These are phyloP conservation scores for Psilopsiagon aymara DNA, from an alignment of 2,113 vertebrate genomes.

Conservation along the genomic window DNA sequence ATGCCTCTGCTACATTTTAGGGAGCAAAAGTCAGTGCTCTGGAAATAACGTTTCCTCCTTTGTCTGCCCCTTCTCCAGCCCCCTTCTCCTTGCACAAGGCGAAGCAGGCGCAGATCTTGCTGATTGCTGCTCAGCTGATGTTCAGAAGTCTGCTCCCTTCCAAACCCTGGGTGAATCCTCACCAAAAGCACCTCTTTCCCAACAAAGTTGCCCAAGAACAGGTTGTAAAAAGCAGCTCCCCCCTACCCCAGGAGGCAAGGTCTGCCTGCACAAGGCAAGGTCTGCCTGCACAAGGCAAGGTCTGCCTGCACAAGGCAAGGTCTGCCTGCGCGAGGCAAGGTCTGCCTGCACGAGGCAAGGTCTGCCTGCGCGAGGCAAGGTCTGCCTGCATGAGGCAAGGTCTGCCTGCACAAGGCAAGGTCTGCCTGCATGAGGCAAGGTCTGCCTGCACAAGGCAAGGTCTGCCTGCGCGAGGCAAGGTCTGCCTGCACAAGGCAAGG, in stretches of 20 bases:
- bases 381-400: background rate
- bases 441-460: background rate
- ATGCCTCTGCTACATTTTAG: background rate
- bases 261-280: background rate
- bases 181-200: background rate
- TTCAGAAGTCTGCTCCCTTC: background rate
- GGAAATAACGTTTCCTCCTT: background rate
- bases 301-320: background rate
- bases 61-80: background rate
- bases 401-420: background rate
- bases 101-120: background rate
- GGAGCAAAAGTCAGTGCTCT: background rate
- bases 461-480: background rate
- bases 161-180: background rate
- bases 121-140: background rate
- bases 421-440: background rate
- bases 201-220: constrained; percentile 27
- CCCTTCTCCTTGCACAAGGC: background rate
- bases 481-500: background rate
- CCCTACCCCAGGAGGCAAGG: background rate
- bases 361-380: background rate
- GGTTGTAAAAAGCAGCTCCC: background rate
- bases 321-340: background rate
- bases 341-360: background rate
- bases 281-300: background rate